Evolutionary conservation across 2,113 vertebrate species (phyloP).

Genomic region (Sitta europaea): DNA sequence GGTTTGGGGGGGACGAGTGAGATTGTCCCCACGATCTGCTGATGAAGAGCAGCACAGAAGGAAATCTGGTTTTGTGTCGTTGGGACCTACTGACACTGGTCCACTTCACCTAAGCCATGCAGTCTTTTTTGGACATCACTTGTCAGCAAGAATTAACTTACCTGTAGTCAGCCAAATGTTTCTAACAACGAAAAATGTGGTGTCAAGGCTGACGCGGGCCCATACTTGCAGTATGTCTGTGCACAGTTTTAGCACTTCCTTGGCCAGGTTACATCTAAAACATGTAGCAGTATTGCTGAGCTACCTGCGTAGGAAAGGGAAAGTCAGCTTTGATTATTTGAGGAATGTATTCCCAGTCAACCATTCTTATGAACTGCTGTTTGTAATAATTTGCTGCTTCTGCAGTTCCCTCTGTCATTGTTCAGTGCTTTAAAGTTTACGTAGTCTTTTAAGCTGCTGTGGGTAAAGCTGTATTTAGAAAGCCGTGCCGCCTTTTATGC

Average conservation of each 20-base stretch:
- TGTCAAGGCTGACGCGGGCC: accelerated
- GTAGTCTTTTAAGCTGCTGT: not conserved
- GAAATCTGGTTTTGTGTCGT: not conserved
- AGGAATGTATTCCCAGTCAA: not conserved
- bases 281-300: not conserved
- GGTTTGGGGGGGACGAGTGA: not conserved
- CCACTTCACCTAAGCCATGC: not conserved
- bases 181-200: not conserved
- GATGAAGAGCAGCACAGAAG: not conserved
- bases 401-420: not conserved
- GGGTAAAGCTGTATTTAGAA: not conserved
- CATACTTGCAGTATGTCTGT: not conserved
- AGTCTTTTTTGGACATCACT: not conserved
- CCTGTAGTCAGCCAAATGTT: not conserved
- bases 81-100: not conserved
- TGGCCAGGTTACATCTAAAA: not conserved
- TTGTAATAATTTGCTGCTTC: not conserved
- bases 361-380: not conserved
- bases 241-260: not conserved
- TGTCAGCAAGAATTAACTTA: not conserved
- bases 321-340: not conserved
- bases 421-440: not conserved
- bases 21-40: not conserved
- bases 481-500: not conserved
- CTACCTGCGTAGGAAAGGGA: accelerated